Evolutionary conservation across 1,140 invertebrate species (phyloP).

Genomic region (Drosophila seguyi): DNA sequence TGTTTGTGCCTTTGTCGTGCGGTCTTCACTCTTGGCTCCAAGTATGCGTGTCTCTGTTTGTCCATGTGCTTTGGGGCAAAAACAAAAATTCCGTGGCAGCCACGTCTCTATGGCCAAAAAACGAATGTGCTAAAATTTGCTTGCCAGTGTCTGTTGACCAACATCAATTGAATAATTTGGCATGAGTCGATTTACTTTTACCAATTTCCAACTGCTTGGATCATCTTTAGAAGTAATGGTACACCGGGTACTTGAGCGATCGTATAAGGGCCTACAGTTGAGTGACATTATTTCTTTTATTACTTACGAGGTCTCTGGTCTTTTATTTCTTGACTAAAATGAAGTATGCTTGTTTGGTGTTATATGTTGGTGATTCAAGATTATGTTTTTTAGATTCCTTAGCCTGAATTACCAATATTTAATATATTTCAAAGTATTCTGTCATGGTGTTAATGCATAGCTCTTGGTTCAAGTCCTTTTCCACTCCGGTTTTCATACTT

Average conservation of each 20-base stretch:
- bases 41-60: slow-evolving; percentile 75
- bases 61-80: slow-evolving; percentile 65
- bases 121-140: slow-evolving; percentile 46
- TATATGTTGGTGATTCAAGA: not conserved
- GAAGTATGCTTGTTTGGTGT: not conserved
- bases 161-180: slow-evolving; percentile 66
- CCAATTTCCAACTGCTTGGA: slow-evolving; percentile 23
- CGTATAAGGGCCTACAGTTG: not conserved
- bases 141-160: slow-evolving; percentile 60
- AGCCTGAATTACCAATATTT: no score
- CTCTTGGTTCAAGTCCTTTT: no score
- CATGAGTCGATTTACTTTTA: slow-evolving; percentile 53
- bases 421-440: not conserved
- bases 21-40: slow-evolving; percentile 76
- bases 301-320: not conserved
- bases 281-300: not conserved
- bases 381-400: no score
- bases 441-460: no score
- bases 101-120: slow-evolving; percentile 38
- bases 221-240: slow-evolving; percentile 23
- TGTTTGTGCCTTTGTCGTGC: slow-evolving; percentile 78
- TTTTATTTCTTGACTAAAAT: no score
- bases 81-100: slow-evolving; percentile 28
- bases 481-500: no score
- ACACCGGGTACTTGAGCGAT: not conserved